Percentiles rank a stretch among this genome's conserved stretches.
These are phyloP conservation scores for Xiphophorus hellerii DNA, from an alignment of 2,113 vertebrate species.

Conservation along the genomic window DNA sequence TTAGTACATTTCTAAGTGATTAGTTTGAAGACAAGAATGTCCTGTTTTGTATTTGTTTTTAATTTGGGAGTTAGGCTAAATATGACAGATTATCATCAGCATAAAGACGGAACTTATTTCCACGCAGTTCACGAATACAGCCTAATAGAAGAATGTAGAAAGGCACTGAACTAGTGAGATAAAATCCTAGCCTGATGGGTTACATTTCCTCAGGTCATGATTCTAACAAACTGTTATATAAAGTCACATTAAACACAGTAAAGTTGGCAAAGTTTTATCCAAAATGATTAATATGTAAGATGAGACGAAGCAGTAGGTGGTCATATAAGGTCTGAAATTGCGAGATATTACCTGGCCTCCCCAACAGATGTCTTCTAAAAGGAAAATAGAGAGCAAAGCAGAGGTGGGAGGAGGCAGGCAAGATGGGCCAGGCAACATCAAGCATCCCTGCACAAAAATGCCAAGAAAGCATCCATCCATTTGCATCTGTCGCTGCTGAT, in stretches of 20 bases:
- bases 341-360: background rate
- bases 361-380: conserved; percentile 54
- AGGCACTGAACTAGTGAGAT: too few species aligned
- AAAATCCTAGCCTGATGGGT: too few species aligned
- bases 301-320: background rate
- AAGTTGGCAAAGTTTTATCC: background rate
- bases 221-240: too few species aligned
- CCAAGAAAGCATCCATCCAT: conserved; percentile 77
- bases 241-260: background rate
- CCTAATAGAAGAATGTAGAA: too few species aligned
- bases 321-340: background rate
- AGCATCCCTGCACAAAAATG: conserved; percentile 65
- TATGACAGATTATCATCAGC: too few species aligned
- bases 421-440: conserved; percentile 56
- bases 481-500: conserved; percentile 79
- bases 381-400: conserved; percentile 34
- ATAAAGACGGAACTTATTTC: too few species aligned
- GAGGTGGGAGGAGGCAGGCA: conserved; percentile 21
- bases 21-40: background rate
- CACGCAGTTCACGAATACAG: too few species aligned
- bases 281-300: too few species aligned
- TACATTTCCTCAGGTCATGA: too few species aligned
- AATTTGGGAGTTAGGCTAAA: too few species aligned
- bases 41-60: too few species aligned
- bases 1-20: background rate